Evolutionary conservation across 2,113 vertebrate genomes (phyloP).

Genomic region (Entosphenus tridentatus): DNA sequence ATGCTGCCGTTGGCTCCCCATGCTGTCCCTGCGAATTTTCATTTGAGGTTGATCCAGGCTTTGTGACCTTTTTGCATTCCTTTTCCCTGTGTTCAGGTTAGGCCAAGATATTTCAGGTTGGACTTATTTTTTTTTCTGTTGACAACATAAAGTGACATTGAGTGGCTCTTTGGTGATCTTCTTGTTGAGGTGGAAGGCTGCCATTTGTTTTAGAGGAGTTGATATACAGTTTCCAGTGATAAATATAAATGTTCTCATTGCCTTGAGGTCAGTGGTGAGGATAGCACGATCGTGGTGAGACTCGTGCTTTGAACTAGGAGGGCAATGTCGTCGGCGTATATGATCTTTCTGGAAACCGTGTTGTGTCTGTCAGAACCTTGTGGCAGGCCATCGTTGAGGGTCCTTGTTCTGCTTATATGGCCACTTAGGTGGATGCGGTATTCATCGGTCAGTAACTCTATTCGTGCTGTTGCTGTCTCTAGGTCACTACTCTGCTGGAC

Average conservation of each 20-base stretch:
- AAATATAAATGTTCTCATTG: neutral
- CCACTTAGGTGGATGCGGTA: neutral
- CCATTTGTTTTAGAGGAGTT: neutral
- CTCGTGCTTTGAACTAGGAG: neutral
- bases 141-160: neutral
- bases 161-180: neutral
- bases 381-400: neutral
- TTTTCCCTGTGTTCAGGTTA: conserved; percentile 5
- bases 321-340: neutral
- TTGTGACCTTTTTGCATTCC: neutral
- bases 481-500: neutral
- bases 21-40: neutral
- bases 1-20: neutral
- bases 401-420: neutral
- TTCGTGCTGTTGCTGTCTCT: too few relatives aligned
- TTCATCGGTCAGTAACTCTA: neutral
- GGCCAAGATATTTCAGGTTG: neutral
- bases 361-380: neutral
- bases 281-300: neutral
- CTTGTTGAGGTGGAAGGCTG: neutral
- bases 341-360: neutral
- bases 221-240: neutral
- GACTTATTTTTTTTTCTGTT: conserved; percentile 3
- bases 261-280: conserved; percentile 1
- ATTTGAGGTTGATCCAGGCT: neutral